Evolutionary conservation across 2,888 invertebrate genomes (phyloP).

Genomic region (Trichopria drosophilae): DNA sequence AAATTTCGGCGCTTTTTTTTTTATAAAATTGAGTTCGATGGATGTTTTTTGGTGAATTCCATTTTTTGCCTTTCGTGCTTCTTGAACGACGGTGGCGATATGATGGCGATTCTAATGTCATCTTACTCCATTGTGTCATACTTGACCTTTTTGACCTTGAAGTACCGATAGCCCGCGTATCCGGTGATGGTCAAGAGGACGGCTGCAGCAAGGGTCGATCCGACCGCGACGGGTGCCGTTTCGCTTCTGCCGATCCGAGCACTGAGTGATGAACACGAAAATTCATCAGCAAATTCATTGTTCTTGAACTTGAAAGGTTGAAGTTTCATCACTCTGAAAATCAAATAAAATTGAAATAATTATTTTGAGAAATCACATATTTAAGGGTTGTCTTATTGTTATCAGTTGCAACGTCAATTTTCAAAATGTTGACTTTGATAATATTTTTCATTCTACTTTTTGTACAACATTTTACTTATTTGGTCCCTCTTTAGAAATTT

Average conservation of each 20-base stretch:
- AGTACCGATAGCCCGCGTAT: conserved; percentile 83
- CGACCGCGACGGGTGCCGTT: conserved; percentile 81
- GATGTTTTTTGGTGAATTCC: no score
- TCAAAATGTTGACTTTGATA: conserved; percentile 1
- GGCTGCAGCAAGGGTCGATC: conserved; percentile 80
- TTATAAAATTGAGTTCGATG: no score
- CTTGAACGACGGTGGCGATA: background rate
- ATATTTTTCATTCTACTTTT: no score
- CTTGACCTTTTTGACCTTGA: conserved; percentile 87
- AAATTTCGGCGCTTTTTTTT: no score
- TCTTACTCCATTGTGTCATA: conserved; percentile 87
- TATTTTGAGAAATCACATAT: background rate
- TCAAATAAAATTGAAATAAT: conserved; percentile 8
- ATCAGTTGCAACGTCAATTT: no score
- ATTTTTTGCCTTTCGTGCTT: no score
- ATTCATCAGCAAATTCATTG: conserved; percentile 70
- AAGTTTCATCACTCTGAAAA: conserved; percentile 63
- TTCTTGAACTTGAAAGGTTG: conserved; percentile 89
- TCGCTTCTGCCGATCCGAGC: conserved; percentile 70
- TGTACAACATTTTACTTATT: no score
- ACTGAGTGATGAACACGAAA: conserved; percentile 66
- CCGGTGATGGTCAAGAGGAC: conserved; percentile 80
- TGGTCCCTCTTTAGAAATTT: no score
- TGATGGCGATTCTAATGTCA: background rate
- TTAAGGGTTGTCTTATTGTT: no score